Evolutionary conservation across 2,113 vertebrate genomes (phyloP), one percentile per base, ranked within the genome.

Genomic region (Oreotrochilus melanogaster): DNA sequence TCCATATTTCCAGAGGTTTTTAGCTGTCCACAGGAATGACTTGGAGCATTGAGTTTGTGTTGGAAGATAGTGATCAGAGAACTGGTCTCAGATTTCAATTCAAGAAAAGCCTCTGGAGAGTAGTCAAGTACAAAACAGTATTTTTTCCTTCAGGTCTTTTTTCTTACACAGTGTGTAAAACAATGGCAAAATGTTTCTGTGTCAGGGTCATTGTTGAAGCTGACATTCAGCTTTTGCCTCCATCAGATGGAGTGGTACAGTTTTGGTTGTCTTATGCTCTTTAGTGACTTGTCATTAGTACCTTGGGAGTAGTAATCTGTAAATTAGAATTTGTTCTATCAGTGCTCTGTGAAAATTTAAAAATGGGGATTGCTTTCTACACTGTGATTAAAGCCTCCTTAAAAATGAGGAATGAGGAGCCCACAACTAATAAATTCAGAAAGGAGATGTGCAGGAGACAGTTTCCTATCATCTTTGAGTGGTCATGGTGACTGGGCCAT

Each of bases 81-180:
- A 31, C 53, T 60, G 10, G 47, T 47, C 88, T 72, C 72, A 70
- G 54, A 81, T 92, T 92, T 94, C 43, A 89, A 67, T 57, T 74
- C 62, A 76, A 81, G 50, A 89, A 88, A 45, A 28, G 74, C 24
- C 58, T 86, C 62, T 95, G 82, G 33, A 76, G 42, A 86, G 33
- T 8, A 18, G 14, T 91, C 8, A 73, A 86, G 62, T 58, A 45
- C 56, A 92, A 96, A 88, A 4, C 31, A 72, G 25, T 9, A 8
- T 75, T 57, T 88, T 93, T 95, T 80, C 73, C 58, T 88, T 90
- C 51, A 57, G 37, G 47, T 67, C 80, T 88, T 91, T 84, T 84
- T 80, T 89, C 70, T 73, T 79, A 28, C 64, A 42, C 39, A 83
- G 16, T 47, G 14, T 33, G 25, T 33, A 66, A 73, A 88, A 90